Evolutionary conservation across 2,888 invertebrate genomes (phyloP).

Genomic region (Glaucopsyche alexis): DNA sequence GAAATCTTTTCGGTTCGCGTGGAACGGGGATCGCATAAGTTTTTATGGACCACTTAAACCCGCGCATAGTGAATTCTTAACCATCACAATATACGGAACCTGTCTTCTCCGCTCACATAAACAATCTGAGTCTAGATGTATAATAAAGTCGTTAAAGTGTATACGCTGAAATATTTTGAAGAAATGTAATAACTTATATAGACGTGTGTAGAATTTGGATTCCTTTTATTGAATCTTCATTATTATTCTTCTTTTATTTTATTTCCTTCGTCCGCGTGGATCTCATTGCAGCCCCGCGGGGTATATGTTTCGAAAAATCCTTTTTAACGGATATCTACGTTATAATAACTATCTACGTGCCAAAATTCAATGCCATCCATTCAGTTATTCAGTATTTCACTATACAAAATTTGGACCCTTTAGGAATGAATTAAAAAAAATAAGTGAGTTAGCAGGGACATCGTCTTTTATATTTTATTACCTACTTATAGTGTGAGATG

Average conservation of each 20-base stretch:
- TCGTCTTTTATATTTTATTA: no score
- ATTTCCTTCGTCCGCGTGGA: no score
- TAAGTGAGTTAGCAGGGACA: no score
- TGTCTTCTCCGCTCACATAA: constrained; percentile 33
- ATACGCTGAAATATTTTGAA: constrained; percentile 36
- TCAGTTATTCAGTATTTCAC: no score
- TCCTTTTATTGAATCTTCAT: constrained; percentile 1
- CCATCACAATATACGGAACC: constrained; percentile 31
- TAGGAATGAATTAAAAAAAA: no score
- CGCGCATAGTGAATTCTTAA: constrained; percentile 28
- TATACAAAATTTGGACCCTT: no score
- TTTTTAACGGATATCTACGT: no score
- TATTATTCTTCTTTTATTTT: constrained; percentile 1
- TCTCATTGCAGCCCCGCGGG: no score
- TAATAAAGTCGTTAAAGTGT: constrained; percentile 39
- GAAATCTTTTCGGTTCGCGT: constrained; percentile 23
- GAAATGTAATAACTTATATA: constrained; percentile 37
- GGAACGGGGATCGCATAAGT: constrained; percentile 20
- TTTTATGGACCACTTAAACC: constrained; percentile 25
- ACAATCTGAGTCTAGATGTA: constrained; percentile 37
- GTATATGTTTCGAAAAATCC: no score
- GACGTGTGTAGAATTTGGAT: constrained; percentile 37
- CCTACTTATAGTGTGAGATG: no score
- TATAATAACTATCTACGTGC: no score
- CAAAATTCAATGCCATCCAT: no score